Percentiles rank a stretch among this genome's conserved stretches.
phyloP scores from a whole-genome alignment of 2,888 invertebrate genomes.

The Agrochola lota region DNA sequence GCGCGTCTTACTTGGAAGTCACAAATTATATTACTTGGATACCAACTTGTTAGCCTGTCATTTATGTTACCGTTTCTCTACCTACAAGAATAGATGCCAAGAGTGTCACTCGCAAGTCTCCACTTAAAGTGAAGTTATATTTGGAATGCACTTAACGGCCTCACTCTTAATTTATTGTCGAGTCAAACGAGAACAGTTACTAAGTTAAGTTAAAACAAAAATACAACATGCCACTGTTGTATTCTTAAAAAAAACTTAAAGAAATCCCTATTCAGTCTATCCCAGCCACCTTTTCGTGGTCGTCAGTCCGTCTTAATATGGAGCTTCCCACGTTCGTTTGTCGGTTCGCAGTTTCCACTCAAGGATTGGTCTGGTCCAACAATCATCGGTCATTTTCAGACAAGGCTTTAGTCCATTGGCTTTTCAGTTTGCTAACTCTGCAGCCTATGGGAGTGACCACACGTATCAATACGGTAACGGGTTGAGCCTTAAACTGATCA shows the following conservation, averaged over 20 bases:
- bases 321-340: neutral
- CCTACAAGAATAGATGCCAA: neutral
- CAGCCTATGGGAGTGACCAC: neutral
- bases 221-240: too few species aligned
- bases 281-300: too few species aligned
- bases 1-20: neutral
- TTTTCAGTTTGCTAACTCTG: neutral
- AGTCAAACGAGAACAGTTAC: neutral
- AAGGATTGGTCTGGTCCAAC: neutral
- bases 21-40: slow-evolving; percentile 5
- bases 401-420: neutral
- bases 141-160: neutral
- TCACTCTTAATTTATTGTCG: neutral
- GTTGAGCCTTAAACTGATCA: neutral
- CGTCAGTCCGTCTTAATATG: neutral
- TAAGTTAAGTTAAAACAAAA: too few species aligned
- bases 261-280: neutral
- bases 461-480: neutral
- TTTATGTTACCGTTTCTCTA: neutral
- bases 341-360: neutral
- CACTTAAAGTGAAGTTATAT: neutral
- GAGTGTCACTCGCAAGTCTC: neutral
- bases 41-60: neutral
- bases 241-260: neutral
- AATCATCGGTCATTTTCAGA: neutral